These are phyloP conservation scores for Halcyon smyrnensis DNA, from an alignment of 2,797 vertebrate species.

Conservation along the genomic window DNA sequence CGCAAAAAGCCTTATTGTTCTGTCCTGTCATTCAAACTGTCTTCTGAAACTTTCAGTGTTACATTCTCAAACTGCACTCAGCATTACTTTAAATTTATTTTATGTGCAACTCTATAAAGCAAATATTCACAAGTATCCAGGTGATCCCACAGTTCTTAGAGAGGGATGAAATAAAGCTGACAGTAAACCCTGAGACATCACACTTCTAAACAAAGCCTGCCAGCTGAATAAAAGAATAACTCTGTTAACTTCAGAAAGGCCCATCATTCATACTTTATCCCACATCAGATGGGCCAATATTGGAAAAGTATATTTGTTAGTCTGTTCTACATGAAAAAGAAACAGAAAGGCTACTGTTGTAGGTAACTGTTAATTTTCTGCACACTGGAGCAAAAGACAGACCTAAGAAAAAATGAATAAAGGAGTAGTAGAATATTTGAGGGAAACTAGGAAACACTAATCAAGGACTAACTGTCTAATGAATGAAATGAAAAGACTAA, in stretches of 20 bases:
- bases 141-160: conserved; percentile 45
- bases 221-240: conserved; percentile 53
- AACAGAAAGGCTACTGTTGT: conserved; percentile 11
- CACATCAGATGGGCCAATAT: neutral
- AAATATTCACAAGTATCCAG: conserved; percentile 32
- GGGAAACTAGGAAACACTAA: conserved; percentile 74
- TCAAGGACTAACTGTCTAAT: conserved; percentile 74
- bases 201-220: conserved; percentile 33
- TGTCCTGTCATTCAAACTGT: neutral
- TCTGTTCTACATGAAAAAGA: conserved; percentile 47
- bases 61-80: neutral
- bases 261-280: conserved; percentile 41
- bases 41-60: neutral
- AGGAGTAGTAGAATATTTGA: conserved; percentile 63
- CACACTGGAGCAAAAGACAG: conserved; percentile 20
- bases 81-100: neutral
- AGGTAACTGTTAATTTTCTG: conserved; percentile 62
- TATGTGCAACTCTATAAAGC: neutral
- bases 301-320: conserved; percentile 66
- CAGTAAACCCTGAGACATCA: conserved; percentile 19
- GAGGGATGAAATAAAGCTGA: conserved; percentile 30
- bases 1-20: neutral
- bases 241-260: conserved; percentile 37
- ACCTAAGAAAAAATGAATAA: conserved; percentile 47
- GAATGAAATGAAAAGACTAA: conserved; percentile 78